phyloP scores from a whole-genome alignment of 2,113 vertebrate species.

The Dasyprocta punctata region DNA sequence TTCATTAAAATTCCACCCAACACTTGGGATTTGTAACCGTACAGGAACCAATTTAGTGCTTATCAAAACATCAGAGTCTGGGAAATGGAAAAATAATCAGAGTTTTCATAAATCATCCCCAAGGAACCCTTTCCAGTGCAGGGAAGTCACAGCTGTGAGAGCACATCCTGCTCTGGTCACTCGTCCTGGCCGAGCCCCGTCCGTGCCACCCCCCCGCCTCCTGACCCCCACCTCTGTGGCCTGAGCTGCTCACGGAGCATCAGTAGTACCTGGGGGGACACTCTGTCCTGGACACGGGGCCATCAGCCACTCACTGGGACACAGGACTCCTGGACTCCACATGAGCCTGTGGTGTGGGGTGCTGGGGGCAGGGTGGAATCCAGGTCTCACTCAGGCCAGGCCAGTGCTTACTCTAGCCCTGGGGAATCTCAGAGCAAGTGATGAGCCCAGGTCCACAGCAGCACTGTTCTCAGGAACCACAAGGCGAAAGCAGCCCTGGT shows the following conservation, averaged over 20 bases:
- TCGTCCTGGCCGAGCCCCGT: neutral
- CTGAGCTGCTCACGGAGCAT: neutral
- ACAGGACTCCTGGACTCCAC: neutral
- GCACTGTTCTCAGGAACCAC: neutral
- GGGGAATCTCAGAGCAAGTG: neutral
- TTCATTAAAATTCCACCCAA: conserved; percentile 27
- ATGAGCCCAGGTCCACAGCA: neutral
- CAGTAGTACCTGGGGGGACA: neutral
- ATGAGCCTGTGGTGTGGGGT: neutral
- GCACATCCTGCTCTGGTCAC: neutral
- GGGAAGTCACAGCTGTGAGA: neutral
- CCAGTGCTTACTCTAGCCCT: neutral
- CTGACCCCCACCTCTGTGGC: neutral
- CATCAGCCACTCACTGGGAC: neutral
- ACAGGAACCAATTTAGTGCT: neutral
- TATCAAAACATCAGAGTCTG: neutral
- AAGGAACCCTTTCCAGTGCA: neutral
- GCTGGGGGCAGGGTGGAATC: neutral
- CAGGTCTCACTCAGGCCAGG: neutral
- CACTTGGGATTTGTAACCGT: neutral
- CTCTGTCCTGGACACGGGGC: neutral
- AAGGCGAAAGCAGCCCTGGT: neutral
- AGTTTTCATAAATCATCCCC: neutral
- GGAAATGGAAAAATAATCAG: conserved; percentile 45
- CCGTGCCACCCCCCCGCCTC: neutral